phyloP scores from a whole-genome alignment of 37 sponge, comb jelly and placozoan genomes.

The Ianthella basta region DNA sequence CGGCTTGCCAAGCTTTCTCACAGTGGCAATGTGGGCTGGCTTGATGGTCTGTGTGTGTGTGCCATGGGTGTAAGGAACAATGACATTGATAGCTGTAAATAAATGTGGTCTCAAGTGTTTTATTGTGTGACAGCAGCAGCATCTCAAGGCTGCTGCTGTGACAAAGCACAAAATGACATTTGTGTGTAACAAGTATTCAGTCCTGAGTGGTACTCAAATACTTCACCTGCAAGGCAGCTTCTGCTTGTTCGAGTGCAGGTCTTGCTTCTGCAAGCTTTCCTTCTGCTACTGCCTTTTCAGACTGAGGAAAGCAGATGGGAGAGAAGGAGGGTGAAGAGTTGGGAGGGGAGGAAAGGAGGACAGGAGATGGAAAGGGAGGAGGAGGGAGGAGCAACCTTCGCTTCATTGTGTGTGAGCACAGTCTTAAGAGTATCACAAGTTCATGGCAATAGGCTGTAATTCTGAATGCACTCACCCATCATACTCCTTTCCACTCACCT shows the following conservation, averaged over 20 bases:
- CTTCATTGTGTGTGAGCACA: no score
- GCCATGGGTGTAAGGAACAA: not conserved
- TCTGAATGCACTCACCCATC: not conserved
- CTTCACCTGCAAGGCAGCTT: slow-evolving; percentile 79
- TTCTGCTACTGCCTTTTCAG: slow-evolving; percentile 92
- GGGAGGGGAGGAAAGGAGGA: no score
- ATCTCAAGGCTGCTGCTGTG: no score
- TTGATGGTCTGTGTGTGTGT: slow-evolving; percentile 83
- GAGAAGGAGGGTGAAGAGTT: not conserved
- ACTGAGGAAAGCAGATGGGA: not conserved
- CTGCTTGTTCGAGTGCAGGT: slow-evolving; percentile 97
- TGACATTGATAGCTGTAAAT: not conserved
- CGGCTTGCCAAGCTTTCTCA: slow-evolving; percentile 95
- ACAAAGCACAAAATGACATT: no score
- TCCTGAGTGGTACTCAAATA: no score
- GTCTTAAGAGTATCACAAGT: no score
- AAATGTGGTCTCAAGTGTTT: no score
- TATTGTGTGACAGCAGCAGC: no score
- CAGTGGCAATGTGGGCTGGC: slow-evolving; percentile 95
- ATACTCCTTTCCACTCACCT: slow-evolving; percentile 10
- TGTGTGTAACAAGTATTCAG: no score
- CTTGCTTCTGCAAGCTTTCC: slow-evolving; percentile 89
- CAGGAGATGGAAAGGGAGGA: no score
- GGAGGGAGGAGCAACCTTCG: no score
- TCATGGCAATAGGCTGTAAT: no score